Evolutionary conservation across 1,140 invertebrate species (phyloP).

Genomic region (Macrotrachela quadricornifera): DNA sequence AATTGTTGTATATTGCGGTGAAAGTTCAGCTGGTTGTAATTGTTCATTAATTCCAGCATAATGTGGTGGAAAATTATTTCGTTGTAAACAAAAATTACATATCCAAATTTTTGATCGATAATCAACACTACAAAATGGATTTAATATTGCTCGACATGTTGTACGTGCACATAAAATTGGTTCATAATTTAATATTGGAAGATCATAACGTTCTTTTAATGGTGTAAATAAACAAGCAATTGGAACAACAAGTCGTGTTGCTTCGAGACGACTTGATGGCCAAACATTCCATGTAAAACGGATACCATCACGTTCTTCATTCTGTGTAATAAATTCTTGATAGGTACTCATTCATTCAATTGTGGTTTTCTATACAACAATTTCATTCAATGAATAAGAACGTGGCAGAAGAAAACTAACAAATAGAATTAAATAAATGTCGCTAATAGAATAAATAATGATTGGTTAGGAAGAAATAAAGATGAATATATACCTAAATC

Average conservation of each 20-base stretch:
- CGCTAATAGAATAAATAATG: too few species aligned
- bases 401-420: too few species aligned
- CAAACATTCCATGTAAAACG: constrained; percentile 96
- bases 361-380: too few species aligned
- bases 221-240: constrained; percentile 81
- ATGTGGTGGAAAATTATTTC: constrained; percentile 85
- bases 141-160: constrained; percentile 80
- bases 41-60: constrained; percentile 93
- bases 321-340: constrained; percentile 78
- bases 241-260: constrained; percentile 79
- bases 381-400: too few species aligned
- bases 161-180: constrained; percentile 77
- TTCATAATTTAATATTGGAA: constrained; percentile 87
- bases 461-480: too few species aligned
- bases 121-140: constrained; percentile 70
- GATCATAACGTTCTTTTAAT: constrained; percentile 70
- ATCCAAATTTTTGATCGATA: constrained; percentile 92
- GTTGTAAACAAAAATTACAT: constrained; percentile 94
- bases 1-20: constrained; percentile 86
- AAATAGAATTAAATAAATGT: too few species aligned
- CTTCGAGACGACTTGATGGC: constrained; percentile 82
- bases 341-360: constrained; percentile 7
- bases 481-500: too few species aligned
- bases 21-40: constrained; percentile 91
- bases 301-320: constrained; percentile 88